Percentiles rank a stretch among this genome's conserved stretches.
Evolutionary conservation across 2,888 invertebrate species (phyloP).

Genomic region (Mythimna vitellina): DNA sequence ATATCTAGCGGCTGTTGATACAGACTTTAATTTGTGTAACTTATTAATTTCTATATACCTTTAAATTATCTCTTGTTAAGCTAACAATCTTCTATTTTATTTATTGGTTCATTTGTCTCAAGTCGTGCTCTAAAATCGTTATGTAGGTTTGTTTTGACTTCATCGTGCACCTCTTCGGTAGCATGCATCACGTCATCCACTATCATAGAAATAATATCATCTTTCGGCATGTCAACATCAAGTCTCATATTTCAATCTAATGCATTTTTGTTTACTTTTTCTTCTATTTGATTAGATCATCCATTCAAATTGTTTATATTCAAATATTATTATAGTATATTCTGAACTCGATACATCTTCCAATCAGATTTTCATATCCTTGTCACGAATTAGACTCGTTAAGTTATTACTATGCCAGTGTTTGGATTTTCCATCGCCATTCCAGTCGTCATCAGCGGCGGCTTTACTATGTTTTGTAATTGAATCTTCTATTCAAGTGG

Average conservation of each 20-base stretch:
- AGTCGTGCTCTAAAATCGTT: conserved; percentile 5
- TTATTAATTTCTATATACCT: neutral
- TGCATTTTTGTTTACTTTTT: conserved; percentile 40
- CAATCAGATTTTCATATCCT: conserved; percentile 9
- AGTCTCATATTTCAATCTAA: conserved; percentile 24
- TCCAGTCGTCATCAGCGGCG: neutral
- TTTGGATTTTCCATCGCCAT: conserved; percentile 4
- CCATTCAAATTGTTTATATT: conserved; percentile 16
- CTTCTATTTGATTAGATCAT: conserved; percentile 34
- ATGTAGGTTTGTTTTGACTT: conserved; percentile 31
- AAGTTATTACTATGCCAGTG: neutral
- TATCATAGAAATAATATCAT: conserved; percentile 28
- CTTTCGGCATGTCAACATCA: conserved; percentile 22
- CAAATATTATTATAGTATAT: conserved; percentile 13
- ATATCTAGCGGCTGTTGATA: neutral
- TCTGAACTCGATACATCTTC: conserved; percentile 7
- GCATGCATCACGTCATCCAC: conserved; percentile 37
- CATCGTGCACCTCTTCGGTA: conserved; percentile 13
- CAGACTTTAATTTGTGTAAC: neutral
- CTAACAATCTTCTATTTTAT: no score
- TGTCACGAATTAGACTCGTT: conserved; percentile 8
- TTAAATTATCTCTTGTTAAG: no score
- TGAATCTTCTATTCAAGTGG: neutral
- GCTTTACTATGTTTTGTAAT: conserved; percentile 12
- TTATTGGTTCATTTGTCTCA: conserved; percentile 6